These are phyloP conservation scores for Cranoglanis bouderius DNA, from an alignment of 2,113 vertebrate genomes.

Conservation along the genomic window DNA sequence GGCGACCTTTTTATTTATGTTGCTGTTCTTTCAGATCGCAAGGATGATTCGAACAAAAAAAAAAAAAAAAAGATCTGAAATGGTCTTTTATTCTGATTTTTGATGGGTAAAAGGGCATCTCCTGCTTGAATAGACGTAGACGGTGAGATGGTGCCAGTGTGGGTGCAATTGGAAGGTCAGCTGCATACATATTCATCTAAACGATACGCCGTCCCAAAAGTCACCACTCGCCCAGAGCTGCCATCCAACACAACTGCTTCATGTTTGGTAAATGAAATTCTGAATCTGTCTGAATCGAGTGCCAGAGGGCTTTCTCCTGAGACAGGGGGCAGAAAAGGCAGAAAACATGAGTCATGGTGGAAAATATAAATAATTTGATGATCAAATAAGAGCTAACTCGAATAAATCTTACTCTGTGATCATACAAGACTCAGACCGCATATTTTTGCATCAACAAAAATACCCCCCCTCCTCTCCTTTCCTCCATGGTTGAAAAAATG, in stretches of 20 bases:
- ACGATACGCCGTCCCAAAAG: conserved; percentile 33
- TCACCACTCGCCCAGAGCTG: conserved; percentile 29
- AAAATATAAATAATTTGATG: conserved; percentile 6
- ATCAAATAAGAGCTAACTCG: neutral
- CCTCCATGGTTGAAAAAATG: neutral
- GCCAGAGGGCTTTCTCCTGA: conserved; percentile 12
- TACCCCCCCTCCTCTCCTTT: neutral
- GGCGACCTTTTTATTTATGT: conserved; percentile 20
- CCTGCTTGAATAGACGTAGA: conserved; percentile 17
- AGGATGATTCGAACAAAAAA: neutral
- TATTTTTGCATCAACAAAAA: neutral
- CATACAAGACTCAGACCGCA: neutral
- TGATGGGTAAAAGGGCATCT: conserved; percentile 31
- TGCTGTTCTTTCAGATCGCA: neutral
- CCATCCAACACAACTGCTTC: conserved; percentile 15
- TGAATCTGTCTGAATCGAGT: neutral
- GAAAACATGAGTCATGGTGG: neutral
- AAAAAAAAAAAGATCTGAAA: neutral
- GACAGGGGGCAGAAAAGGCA: neutral
- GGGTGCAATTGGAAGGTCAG: conserved; percentile 38
- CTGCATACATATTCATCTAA: conserved; percentile 43
- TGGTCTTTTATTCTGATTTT: conserved; percentile 21
- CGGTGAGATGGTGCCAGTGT: neutral
- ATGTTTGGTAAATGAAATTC: conserved; percentile 42
- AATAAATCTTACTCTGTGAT: neutral